Evolutionary conservation across 1,140 invertebrate species (phyloP), one percentile per base, ranked within the genome.

Genomic region (Thaumetopoea pityocampa): DNA sequence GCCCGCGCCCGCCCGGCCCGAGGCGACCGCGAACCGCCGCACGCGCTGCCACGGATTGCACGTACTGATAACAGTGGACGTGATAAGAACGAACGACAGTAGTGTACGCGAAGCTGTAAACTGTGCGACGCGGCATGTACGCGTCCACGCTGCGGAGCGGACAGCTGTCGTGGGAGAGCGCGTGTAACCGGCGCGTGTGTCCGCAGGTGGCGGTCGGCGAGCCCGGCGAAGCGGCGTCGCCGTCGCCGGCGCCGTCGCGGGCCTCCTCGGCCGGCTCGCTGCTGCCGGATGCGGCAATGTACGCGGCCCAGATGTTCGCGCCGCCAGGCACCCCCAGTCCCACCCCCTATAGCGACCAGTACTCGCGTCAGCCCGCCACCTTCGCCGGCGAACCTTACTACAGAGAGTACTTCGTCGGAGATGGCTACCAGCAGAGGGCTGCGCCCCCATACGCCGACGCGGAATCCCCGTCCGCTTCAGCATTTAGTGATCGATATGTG

Each of bases 141-240:
- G 77, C 79, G 66, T 83, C 79, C 55, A 79, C 79, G 59, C 58
- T 79, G 37, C 68, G 79, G 37, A 80, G 68, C 64, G 79, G 73
- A 71, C 76, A 80, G 52, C 72, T 83, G 69, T 77, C 79, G 73
- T 83, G 79, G 79, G 79, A 83, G 69, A 80, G 53, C 79, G 67
- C 79, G 76, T 83, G 79, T 83, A 83, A 83, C 71, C 64, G 79
- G 42, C 79, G 79, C 79, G 79, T 83, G 79, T 83, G 79, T 83
- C 79, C 79, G 72, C 79, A 83, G 79, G 79, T 83, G 77, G 67
- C 68, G 72, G 68, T 76, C 61, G 76, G 73, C 56, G 79, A 80
- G 62, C 67, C 69, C 41, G 71, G 73, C 36, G 79, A 83, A 64
- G 79, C 78, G 63, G 68, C 68, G 20, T 83, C 79, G 65, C 78